Evolutionary conservation across 2,113 vertebrate genomes (phyloP).

Genomic region (Grantiella picta): DNA sequence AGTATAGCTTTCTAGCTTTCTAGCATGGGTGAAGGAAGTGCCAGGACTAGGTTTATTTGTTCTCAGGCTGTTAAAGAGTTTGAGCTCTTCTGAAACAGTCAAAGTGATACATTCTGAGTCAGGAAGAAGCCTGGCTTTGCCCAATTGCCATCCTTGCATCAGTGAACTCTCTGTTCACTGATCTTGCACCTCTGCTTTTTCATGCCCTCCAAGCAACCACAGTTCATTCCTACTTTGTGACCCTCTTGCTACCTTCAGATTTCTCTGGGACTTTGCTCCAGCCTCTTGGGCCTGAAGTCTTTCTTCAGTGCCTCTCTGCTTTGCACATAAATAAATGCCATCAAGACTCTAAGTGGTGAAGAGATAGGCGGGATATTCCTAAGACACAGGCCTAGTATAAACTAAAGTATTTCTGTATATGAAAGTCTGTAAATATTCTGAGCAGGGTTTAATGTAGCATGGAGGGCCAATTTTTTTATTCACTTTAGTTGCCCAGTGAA

Average conservation of each 20-base stretch:
- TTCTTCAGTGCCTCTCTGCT: not conserved
- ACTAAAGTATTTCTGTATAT: not conserved
- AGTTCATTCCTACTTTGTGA: not conserved
- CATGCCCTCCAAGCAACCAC: not conserved
- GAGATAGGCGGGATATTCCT: not conserved
- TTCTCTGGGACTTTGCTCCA: not conserved
- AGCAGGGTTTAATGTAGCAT: not conserved
- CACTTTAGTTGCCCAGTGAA: not conserved
- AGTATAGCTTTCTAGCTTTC: not conserved
- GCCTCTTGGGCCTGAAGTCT: not conserved
- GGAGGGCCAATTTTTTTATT: not conserved
- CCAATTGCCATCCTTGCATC: not conserved
- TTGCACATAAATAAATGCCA: not conserved
- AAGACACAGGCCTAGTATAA: not conserved
- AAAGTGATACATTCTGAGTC: rapidly evolving
- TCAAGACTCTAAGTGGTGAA: not conserved
- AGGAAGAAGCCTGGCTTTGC: not conserved
- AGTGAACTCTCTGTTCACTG: not conserved
- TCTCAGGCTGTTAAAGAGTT: not conserved
- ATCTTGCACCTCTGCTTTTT: not conserved
- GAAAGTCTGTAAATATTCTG: not conserved
- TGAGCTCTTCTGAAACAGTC: not conserved
- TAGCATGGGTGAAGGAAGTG: not conserved
- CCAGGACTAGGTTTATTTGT: not conserved
- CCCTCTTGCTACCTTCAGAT: not conserved